phyloP scores from a whole-genome alignment of 2,888 invertebrate species.

The Acanthopleura granulata region DNA sequence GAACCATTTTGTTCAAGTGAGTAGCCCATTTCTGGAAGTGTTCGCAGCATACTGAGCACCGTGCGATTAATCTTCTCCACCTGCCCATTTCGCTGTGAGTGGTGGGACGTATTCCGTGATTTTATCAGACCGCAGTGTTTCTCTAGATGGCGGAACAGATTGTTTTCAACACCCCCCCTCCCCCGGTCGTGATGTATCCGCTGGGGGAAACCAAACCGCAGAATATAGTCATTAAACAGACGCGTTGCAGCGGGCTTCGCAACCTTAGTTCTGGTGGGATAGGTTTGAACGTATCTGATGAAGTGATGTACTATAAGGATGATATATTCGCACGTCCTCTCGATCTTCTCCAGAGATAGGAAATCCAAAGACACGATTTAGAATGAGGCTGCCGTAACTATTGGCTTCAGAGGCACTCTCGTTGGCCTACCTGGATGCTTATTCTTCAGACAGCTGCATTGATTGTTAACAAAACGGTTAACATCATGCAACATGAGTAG shows the following conservation, averaged over 20 bases:
- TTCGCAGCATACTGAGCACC: conserved; percentile 8
- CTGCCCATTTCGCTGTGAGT: conserved; percentile 17
- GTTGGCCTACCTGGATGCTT: background rate
- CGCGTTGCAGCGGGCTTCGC: background rate
- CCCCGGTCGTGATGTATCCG: conserved; percentile 19
- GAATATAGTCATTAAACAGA: conserved; percentile 12
- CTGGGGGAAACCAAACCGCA: conserved; percentile 16
- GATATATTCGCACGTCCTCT: conserved; percentile 24
- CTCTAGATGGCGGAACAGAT: conserved; percentile 13
- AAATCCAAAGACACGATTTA: conserved; percentile 24
- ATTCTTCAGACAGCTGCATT: conserved; percentile 16
- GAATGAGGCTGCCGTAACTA: conserved; percentile 21
- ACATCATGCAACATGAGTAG: conserved; percentile 20
- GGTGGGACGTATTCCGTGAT: conserved; percentile 15
- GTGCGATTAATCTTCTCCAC: conserved; percentile 18
- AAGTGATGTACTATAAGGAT: conserved; percentile 24
- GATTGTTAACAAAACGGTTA: background rate
- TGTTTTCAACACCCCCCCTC: conserved; percentile 11
- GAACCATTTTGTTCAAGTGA: conserved; percentile 18
- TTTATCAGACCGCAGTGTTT: background rate
- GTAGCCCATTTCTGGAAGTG: conserved; percentile 11
- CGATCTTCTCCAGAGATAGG: conserved; percentile 23
- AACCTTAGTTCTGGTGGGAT: conserved; percentile 21
- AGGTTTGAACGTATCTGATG: conserved; percentile 22
- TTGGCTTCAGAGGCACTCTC: conserved; percentile 17